A percentile compares a stretch with the other conserved stretches of the same genome.
These are phyloP conservation scores for Tetragnatha montana DNA, from an alignment of 2,888 invertebrate species.

Conservation along the genomic window DNA sequence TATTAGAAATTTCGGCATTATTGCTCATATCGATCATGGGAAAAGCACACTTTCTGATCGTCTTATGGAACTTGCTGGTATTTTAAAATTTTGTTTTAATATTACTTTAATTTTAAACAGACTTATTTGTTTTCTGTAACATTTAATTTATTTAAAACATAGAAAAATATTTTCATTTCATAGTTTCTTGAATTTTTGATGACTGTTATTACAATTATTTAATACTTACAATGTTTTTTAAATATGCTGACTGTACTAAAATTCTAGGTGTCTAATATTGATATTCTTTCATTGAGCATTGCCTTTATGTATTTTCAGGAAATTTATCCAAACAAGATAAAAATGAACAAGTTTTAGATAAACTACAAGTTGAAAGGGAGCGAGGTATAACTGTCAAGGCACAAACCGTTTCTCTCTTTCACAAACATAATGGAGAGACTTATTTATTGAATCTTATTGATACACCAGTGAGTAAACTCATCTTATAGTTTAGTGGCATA, in stretches of 20 bases:
- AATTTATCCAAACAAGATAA: slow-evolving; percentile 73
- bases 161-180: too few species aligned
- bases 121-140: too few species aligned
- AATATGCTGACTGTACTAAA: too few species aligned
- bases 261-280: background rate
- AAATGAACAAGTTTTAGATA: slow-evolving; percentile 77
- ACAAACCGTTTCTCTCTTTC: slow-evolving; percentile 91
- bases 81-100: too few species aligned
- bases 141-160: too few species aligned
- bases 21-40: slow-evolving; percentile 99
- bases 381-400: slow-evolving; percentile 99
- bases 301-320: slow-evolving; percentile 6
- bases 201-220: too few species aligned
- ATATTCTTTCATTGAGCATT: background rate
- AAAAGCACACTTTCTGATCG: slow-evolving; percentile 98
- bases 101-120: too few species aligned
- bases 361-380: slow-evolving; percentile 89
- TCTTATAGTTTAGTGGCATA: background rate
- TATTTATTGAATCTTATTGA: slow-evolving; percentile 96
- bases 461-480: slow-evolving; percentile 82
- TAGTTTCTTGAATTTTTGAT: too few species aligned
- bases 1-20: slow-evolving; percentile 85
- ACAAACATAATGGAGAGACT: slow-evolving; percentile 79
- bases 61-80: slow-evolving; percentile 92
- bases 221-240: too few species aligned